phyloP scores from a whole-genome alignment of 2,113 vertebrate genomes.

The Tor tambroides region DNA sequence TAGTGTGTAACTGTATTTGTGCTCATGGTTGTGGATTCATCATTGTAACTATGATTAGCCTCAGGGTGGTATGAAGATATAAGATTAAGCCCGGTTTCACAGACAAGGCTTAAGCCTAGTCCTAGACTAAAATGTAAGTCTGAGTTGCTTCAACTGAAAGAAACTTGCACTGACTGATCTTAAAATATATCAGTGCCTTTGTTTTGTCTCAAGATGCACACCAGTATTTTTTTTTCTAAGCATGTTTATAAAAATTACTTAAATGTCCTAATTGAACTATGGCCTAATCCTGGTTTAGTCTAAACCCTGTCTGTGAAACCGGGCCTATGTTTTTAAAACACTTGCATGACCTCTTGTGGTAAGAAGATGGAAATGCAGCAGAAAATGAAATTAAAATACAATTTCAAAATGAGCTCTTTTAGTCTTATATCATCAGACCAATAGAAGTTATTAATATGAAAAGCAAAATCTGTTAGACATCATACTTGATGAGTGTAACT shows the following conservation, averaged over 20 bases:
- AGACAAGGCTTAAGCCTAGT: no score
- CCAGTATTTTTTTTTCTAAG: no score
- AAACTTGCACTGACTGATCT: no score
- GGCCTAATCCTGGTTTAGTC: no score
- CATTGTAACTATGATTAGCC: not conserved
- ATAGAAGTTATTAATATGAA: not conserved
- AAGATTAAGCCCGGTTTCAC: no score
- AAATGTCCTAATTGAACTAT: no score
- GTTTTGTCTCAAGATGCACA: no score
- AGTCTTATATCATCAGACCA: not conserved
- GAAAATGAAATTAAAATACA: not conserved
- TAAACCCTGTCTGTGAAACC: no score
- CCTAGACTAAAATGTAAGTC: no score
- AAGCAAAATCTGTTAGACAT: not conserved
- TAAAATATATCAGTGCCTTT: no score
- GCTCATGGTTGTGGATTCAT: not conserved
- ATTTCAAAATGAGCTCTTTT: not conserved
- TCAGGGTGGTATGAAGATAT: not conserved
- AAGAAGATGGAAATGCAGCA: not conserved
- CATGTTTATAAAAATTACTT: no score
- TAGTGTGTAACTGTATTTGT: not conserved
- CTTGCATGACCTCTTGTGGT: not conserved
- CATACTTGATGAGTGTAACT: not conserved
- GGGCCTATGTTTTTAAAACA: not conserved
- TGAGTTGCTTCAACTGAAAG: no score